Percentiles rank a stretch among this genome's conserved stretches.
Evolutionary conservation across 2,113 vertebrate species (phyloP).

Genomic region (Monopterus albus): DNA sequence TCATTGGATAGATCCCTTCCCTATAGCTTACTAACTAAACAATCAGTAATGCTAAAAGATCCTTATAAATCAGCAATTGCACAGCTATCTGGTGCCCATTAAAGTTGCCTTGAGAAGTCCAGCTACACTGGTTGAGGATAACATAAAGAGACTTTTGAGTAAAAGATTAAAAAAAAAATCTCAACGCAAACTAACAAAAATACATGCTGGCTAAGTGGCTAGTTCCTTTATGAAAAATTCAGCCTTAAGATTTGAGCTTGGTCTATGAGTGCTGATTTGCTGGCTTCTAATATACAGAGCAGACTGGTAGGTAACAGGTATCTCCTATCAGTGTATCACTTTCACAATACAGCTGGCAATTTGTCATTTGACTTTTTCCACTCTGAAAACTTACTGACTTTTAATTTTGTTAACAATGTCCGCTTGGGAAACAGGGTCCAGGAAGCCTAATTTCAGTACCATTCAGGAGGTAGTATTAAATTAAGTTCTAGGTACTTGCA

Average conservation of each 20-base stretch:
- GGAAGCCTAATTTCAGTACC: too few species aligned
- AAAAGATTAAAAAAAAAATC: slow-evolving; percentile 51
- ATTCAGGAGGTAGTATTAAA: too few species aligned
- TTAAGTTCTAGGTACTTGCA: too few species aligned
- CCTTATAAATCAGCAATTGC: slow-evolving; percentile 21
- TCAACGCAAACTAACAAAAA: slow-evolving; percentile 64
- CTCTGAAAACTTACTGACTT: too few species aligned
- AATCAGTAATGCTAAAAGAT: slow-evolving; percentile 23
- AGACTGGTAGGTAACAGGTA: slow-evolving; percentile 53
- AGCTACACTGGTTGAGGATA: slow-evolving; percentile 58
- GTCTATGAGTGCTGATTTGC: slow-evolving; percentile 46
- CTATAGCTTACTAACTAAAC: not conserved
- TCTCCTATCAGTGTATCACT: not conserved
- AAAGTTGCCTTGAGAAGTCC: slow-evolving; percentile 42
- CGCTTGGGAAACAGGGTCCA: too few species aligned
- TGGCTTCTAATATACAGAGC: slow-evolving; percentile 53
- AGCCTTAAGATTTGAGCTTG: slow-evolving; percentile 5
- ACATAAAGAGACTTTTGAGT: slow-evolving; percentile 55
- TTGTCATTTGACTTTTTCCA: too few species aligned
- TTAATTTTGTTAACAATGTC: too few species aligned
- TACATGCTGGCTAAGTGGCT: slow-evolving; percentile 64
- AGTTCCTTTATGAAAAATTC: slow-evolving; percentile 11
- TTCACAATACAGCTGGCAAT: slow-evolving; percentile 4
- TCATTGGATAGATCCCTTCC: slow-evolving; percentile 29
- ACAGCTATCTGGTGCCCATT: slow-evolving; percentile 13